phyloP scores from a whole-genome alignment of 1,140 invertebrate genomes.

The Brachionus calyciflorus region DNA sequence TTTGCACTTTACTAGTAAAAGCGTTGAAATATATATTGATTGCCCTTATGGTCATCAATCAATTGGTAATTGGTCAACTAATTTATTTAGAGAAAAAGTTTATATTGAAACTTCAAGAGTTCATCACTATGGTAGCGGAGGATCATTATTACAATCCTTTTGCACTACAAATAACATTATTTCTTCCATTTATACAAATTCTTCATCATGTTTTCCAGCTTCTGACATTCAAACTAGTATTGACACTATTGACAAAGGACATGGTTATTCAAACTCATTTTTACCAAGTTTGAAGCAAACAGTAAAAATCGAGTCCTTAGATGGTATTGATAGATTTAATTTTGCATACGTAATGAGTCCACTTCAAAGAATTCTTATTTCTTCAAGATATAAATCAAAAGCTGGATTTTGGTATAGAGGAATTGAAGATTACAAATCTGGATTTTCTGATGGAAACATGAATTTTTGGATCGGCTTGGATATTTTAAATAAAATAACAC shows the following conservation, averaged over 20 bases:
- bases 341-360: not conserved
- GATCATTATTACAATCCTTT: not conserved
- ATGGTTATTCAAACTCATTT: not conserved
- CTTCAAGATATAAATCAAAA: not conserved
- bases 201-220: not conserved
- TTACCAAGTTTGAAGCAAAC: not conserved
- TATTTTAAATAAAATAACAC: not conserved
- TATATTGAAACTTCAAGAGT: not conserved
- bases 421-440: not conserved
- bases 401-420: not conserved
- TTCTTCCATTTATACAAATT: not conserved
- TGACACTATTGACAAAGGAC: not conserved
- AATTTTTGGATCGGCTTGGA: conserved; percentile 42
- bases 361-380: not conserved
- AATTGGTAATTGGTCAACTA: not conserved
- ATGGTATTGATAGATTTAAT: not conserved
- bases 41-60: not conserved
- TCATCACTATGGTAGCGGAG: not conserved
- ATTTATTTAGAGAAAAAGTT: not conserved
- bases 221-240: not conserved
- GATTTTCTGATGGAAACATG: not conserved
- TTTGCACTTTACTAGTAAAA: not conserved
- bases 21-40: not conserved
- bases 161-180: not conserved
- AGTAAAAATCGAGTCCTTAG: not conserved